A percentile compares a stretch with the other conserved stretches of the same genome.
Conservation (phyloP, 2,113 vertebrate genomes). For the Coreoperca whiteheadi region DNA sequence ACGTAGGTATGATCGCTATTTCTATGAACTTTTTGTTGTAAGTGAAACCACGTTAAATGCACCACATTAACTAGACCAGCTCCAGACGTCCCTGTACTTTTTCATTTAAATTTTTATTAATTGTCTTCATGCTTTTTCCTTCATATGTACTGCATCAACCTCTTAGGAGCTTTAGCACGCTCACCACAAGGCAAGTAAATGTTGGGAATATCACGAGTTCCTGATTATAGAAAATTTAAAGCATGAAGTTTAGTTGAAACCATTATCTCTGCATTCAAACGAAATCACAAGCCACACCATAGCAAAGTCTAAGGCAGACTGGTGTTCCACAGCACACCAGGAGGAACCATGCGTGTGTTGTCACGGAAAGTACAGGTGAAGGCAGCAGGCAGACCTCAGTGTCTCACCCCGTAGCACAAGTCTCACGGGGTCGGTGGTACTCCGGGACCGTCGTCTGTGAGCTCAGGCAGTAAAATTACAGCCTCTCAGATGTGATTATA, state of each 20-base stretch:
- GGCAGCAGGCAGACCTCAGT: conserved; percentile 17
- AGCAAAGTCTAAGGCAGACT: background rate
- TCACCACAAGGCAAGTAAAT: conserved; percentile 12
- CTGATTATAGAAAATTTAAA: background rate
- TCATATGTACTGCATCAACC: conserved; percentile 25
- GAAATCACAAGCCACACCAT: conserved; percentile 19
- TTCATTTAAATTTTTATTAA: conserved; percentile 19
- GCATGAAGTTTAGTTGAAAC: conserved; percentile 12
- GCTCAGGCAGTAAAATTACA: conserved; percentile 83
- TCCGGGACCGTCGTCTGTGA: conserved; percentile 76
- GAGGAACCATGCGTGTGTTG: conserved; percentile 23
- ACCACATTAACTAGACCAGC: background rate
- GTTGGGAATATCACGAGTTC: conserved; percentile 7
- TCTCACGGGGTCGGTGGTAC: conserved; percentile 66
- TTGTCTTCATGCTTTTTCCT: conserved; percentile 30
- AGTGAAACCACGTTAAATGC: conserved; percentile 25
- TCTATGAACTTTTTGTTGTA: background rate
- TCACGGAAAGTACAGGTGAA: conserved; percentile 11
- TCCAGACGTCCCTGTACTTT: background rate
- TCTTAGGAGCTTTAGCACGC: conserved; percentile 12
- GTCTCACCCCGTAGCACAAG: background rate
- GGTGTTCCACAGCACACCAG: conserved; percentile 14
- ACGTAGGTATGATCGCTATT: background rate
- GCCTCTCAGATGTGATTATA: conserved; percentile 85
- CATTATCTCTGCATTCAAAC: conserved; percentile 40